Base-by-base conservation (phyloP, 2,888 invertebrate genomes). In the Lasiommata megera region DNA sequence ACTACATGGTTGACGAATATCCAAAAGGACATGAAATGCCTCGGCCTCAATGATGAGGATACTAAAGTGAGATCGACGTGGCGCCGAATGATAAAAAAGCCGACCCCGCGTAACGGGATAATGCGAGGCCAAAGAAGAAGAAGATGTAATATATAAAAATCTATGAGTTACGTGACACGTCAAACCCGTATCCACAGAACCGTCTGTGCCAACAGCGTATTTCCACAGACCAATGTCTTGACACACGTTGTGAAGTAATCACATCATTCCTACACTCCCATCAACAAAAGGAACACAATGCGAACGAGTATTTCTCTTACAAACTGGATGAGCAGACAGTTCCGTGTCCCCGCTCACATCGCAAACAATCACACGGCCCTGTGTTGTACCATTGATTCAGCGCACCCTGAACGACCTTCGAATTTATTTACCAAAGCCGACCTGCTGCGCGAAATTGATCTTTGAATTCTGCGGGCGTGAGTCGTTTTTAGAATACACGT, bases 371-470 rank as follows among this genome's bases (percentile, higher is more conserved):
- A 31, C 40, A 52, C n/a, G 17, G 52, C 41, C 23, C 23, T 23
- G 23, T 23, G 23, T 23, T 23, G 23, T 23, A 28, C 23, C 47
- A 47, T 47, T 52, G 52, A 52, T 52, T 52, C 41, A 48, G 17
- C 52, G 40, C 51, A 52, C 52, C 52, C 52, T 52, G 31, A 41
- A 17, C 31, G 40, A 17, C 31, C 52, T 52, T 52, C 31, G 41
- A 31, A 51, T 38, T 43, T 18, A 48, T 48, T 46, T 46, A 23
- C 23, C 36, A 12, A 23, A 3, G 23, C 5, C 9, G n/a, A 5
- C n/a, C 6, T 29, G 6, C 23, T 40, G 11, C 8, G 14, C 16
- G 28, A 28, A 51, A 14, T 51, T 28, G 0, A 40, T 11, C 38
- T 28, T 51, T 51, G 28, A 28, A 17, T 3, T 3, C 0, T 29